Base-by-base conservation (phyloP, 2,113 vertebrate species). In the Rallus limicola region DNA sequence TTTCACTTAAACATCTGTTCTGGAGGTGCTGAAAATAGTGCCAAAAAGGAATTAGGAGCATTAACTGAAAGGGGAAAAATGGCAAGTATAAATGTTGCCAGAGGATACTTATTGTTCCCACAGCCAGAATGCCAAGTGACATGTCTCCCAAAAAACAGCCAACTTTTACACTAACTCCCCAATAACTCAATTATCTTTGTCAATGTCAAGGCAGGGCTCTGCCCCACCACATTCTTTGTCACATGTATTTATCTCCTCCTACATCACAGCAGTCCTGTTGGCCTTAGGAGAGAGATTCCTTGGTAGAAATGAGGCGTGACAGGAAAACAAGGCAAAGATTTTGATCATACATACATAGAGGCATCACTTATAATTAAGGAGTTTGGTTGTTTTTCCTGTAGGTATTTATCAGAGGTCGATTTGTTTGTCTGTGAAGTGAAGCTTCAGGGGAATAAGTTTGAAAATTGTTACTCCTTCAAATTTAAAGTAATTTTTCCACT, bases 111-210 rank as follows among this genome's bases (percentile, higher is more conserved):
- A 82, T 2, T 90, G 60, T 70, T 93, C 85, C 68, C 74, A 69
- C 52, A 72, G 82, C 44, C 82, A 86, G 86, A 96, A 95, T 83
- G 69, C 77, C 33, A 0, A 33, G 46, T 67, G 87, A 93, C 87
- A 92, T 86, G 53, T 88, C 76, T 85, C 79, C 85, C 34, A 89
- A 88, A 70, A 85, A 95, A 78, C 56, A 81, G 44, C 36, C 84
- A 81, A 83, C 92, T 88, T 97, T 83, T 91, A 90, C 93, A 88
- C n/a, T 78, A 94, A 91, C 87, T 89, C 84, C 67, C 52, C 85
- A 92, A 67, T 88, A 96, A 96, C 58, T 86, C 94, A 88, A 85
- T 96, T 94, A 95, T 92, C 82, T 81, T 26, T 90, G 87, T 83
- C 91, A 93, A 67, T 72, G 85, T 89, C 94, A 93, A 94, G 70